Evolutionary conservation across 2,113 vertebrate species (phyloP), one percentile per base, ranked within the genome.

Genomic region (Salvelinus namaycush): DNA sequence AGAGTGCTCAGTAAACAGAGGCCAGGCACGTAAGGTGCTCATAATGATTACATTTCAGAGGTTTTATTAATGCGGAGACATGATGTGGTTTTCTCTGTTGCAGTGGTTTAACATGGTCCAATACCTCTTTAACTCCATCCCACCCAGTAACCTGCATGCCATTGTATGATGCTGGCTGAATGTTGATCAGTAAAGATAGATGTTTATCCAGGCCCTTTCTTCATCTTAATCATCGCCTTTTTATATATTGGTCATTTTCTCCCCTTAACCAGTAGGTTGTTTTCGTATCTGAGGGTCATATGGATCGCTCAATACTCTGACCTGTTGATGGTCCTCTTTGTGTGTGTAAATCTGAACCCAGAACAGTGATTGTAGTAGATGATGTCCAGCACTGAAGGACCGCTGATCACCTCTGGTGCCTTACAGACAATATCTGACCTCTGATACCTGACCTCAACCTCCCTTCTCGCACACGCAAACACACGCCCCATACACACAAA

Each of bases 41-140:
- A 90, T 88, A 92, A 92, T 83, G 89, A 89, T 80, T 87, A 86
- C 87, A 81, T 83, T 84, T 83, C 84, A 78, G 78, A 16, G 79
- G 86, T 85, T 86, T 89, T 90, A 90, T 92, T 90, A 91, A 92
- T 92, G 90, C 89, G 74, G 67, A 79, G 90, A 88, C 90, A 92
- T 92, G 91, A 88, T 88, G 90, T 87, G 85, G 84, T 86, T 89
- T 80, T 72, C 78, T 70, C 68, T 84, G 82, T 79, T 73, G 83
- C 84, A 64, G 77, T 83, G 86, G 82, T 91, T 92, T 88, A 18
- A 86, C 89, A 90, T 89, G 90, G 89, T 83, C 90, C 89, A 89
- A 81, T 83, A 88, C 85, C 88, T 85, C 89, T 90, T 89, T 88
- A 87, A 86, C 85, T 66, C 39, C 20, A 87, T 87, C 82, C 84